phyloP scores from a whole-genome alignment of 2,888 invertebrate species.

The Zootermopsis nevadensis region DNA sequence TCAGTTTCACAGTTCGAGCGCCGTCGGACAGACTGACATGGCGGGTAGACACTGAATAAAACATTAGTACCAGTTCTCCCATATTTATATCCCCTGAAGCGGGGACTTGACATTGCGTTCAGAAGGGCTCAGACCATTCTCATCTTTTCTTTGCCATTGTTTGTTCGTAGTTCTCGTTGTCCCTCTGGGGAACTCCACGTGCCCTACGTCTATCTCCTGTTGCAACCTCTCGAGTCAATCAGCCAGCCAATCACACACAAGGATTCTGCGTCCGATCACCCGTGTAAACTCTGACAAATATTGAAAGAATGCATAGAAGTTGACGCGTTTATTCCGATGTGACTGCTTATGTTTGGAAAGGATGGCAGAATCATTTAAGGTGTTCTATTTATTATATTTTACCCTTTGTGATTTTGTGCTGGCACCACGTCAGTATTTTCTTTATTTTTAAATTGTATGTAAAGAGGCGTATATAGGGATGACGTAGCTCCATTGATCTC shows the following conservation, averaged over 20 bases:
- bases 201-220: not conserved
- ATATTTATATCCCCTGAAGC: not conserved
- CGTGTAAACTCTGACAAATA: not conserved
- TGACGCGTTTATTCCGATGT: not conserved
- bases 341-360: not conserved
- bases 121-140: not conserved
- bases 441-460: too few relatives aligned
- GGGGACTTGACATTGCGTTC: not conserved
- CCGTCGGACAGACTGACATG: not conserved
- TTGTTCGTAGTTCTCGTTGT: not conserved
- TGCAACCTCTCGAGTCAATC: slow-evolving; percentile 10
- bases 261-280: slow-evolving; percentile 4
- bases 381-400: not conserved
- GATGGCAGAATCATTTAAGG: not conserved
- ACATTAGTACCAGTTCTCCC: not conserved
- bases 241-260: not conserved
- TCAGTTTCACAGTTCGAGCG: too few relatives aligned
- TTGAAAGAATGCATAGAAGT: not conserved
- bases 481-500: too few relatives aligned
- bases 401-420: not conserved
- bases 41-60: not conserved
- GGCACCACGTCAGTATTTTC: too few relatives aligned
- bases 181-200: not conserved
- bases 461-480: too few relatives aligned
- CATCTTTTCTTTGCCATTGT: slow-evolving; percentile 4